phyloP scores from a whole-genome alignment of 1,140 invertebrate species.

The Calephelis virginiensis region DNA sequence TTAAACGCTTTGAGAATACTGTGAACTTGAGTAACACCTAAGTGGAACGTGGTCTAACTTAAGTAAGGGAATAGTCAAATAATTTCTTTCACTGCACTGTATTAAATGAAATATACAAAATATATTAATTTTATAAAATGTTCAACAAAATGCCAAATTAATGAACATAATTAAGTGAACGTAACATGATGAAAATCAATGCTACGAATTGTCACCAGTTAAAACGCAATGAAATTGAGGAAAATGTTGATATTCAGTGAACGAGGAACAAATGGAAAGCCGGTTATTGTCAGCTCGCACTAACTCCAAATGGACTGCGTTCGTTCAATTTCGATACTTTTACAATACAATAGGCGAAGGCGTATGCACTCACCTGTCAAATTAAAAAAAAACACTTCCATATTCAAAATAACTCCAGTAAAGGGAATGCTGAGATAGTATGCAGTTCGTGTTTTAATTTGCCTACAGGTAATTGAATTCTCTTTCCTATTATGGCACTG shows the following conservation, averaged over 20 bases:
- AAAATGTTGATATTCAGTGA: conserved; percentile 67
- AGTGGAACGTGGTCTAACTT: no score
- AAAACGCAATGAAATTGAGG: conserved; percentile 64
- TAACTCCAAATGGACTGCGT: conserved; percentile 66
- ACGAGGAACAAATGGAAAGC: conserved; percentile 57
- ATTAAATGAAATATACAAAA: no score
- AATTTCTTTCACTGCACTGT: no score
- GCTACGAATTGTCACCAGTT: conserved; percentile 45
- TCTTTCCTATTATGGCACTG: conserved; percentile 22
- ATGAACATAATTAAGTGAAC: conserved; percentile 58
- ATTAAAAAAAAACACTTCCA: conserved; percentile 73
- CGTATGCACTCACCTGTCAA: conserved; percentile 73
- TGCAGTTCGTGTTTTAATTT: conserved; percentile 38
- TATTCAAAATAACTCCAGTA: conserved; percentile 68
- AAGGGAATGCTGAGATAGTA: conserved; percentile 38
- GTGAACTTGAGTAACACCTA: no score
- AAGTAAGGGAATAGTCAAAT: no score
- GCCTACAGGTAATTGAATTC: conserved; percentile 39
- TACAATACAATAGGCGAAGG: conserved; percentile 73
- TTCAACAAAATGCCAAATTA: conserved; percentile 25
- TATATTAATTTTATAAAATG: not conserved
- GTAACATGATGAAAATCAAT: conserved; percentile 48
- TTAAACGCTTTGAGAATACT: no score
- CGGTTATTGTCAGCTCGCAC: conserved; percentile 61
- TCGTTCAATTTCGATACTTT: conserved; percentile 75